Evolutionary conservation across 2,113 vertebrate genomes (phyloP).

Genomic region (Deroptyus accipitrinus): DNA sequence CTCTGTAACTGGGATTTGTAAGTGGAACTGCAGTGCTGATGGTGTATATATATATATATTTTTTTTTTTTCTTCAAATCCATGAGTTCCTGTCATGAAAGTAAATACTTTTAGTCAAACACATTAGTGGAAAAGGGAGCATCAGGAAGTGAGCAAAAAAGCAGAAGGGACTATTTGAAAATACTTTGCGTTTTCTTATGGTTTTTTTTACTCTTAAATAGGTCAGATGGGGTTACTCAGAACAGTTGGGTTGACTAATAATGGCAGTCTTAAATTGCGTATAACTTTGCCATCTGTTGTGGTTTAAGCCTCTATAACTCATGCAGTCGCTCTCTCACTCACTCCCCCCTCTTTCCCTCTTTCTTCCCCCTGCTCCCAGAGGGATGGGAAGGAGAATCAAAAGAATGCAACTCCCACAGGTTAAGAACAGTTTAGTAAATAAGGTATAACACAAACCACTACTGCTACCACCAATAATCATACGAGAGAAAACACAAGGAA

Average conservation of each 20-base stretch:
- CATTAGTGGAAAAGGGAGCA: background rate
- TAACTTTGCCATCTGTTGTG: background rate
- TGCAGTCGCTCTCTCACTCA: too few relatives aligned
- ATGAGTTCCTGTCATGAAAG: rapidly evolving
- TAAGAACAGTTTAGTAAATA: too few relatives aligned
- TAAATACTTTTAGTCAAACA: background rate
- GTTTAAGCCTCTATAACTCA: too few relatives aligned
- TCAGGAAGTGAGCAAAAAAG: background rate
- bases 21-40: background rate
- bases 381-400: too few relatives aligned
- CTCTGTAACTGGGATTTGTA: background rate
- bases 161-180: background rate
- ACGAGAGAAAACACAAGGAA: too few relatives aligned
- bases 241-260: background rate
- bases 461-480: too few relatives aligned
- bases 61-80: background rate
- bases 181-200: background rate
- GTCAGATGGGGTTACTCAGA: background rate
- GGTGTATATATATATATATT: too few relatives aligned
- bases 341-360: too few relatives aligned
- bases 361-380: too few relatives aligned
- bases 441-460: too few relatives aligned
- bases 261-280: background rate
- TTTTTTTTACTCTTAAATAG: background rate
- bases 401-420: too few relatives aligned